Evolutionary conservation across 2,888 invertebrate species (phyloP), one percentile per base, ranked within the genome.

Genomic region (Microplitis manilae): DNA sequence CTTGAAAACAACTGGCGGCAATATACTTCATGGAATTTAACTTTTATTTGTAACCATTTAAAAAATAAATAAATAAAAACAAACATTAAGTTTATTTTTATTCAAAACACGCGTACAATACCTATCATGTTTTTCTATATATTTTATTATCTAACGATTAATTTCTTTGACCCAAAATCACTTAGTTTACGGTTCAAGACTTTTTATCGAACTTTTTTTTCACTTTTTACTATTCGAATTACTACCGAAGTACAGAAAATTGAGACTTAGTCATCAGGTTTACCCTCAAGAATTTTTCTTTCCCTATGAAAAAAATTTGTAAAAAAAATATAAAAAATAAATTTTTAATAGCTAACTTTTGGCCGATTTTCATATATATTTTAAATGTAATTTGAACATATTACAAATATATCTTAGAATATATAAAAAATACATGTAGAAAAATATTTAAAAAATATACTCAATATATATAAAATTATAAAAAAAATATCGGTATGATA

Each of bases 1-100:
- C 87, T 87, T 87, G 86, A 84, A 30, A 80, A 77, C 64, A 59
- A 72, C 68, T 72, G 41, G 41, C 64, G 68, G 41, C 70, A 70
- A 65, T 20, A 71, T 60, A 72, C 62, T 39, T 41, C 72, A 40
- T 72, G 72, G 72, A 72, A 72, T 64, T 62, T 41, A 40, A 40
- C 72, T 40, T 39, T 62, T 72, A 64, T 72, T 72, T 17, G n/a
- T n/a, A 38, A 20, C 60, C 17, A 59, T 20, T 30, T 61, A 39
- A 62, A 60, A 62, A 39, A 71, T 39, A 61, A 71, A 61, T 39
- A 62, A 62, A 62, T 17, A 62, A 17, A 62, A n/a, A 13, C 6
- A 62, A 6, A 7, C 30, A 30, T 30, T 30, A 4, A 30, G 2
- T 30, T 30, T 30, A 30, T 41, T 41, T 41, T 50, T 50, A 50